Evolutionary conservation across 1,140 invertebrate species (phyloP).

Genomic region (Drosophila biarmipes): DNA sequence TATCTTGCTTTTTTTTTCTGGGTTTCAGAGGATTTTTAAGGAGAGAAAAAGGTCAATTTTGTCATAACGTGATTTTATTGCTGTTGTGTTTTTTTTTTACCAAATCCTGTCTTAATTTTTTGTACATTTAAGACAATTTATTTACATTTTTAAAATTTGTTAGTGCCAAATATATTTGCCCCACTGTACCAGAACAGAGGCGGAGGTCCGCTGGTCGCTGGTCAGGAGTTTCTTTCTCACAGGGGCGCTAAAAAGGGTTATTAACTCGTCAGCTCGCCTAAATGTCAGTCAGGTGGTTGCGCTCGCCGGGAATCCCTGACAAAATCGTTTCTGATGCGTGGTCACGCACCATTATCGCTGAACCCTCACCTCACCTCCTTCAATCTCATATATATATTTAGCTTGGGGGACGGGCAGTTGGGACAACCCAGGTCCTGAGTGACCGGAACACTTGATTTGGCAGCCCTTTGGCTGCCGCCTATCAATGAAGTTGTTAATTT

Average conservation of each 20-base stretch:
- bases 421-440: neutral
- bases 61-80: too few species aligned
- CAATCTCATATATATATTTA: neutral
- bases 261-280: constrained; percentile 83
- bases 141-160: too few species aligned
- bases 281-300: constrained; percentile 75
- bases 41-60: too few species aligned
- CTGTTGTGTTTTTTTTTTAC: too few species aligned
- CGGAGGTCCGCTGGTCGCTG: neutral
- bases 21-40: too few species aligned
- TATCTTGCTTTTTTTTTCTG: too few species aligned
- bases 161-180: neutral
- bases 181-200: constrained; percentile 14
- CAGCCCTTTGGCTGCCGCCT: constrained; percentile 59
- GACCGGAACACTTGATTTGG: constrained; percentile 59
- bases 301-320: constrained; percentile 55
- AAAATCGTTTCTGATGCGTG: constrained; percentile 83
- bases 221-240: constrained; percentile 23
- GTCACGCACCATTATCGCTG: constrained; percentile 82
- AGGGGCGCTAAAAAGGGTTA: constrained; percentile 83
- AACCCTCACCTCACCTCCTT: constrained; percentile 8
- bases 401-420: neutral
- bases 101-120: too few species aligned
- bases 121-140: too few species aligned
- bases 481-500: constrained; percentile 83